Percentiles rank a stretch among this genome's conserved stretches.
phyloP scores from a whole-genome alignment of 2,888 invertebrate species.

The Maniola hyperantus region DNA sequence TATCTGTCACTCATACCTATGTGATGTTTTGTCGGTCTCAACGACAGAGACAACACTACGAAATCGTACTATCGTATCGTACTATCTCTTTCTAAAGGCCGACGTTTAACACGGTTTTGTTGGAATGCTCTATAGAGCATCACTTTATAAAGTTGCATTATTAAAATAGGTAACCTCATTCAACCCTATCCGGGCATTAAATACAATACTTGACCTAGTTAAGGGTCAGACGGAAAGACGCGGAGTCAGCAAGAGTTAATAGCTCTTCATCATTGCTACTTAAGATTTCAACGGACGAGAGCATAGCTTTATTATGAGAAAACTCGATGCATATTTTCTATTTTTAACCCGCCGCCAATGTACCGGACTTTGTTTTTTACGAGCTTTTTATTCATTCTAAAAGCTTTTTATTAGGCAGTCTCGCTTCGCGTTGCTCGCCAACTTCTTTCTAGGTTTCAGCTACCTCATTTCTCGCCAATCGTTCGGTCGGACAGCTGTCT shows the following conservation, averaged over 20 bases:
- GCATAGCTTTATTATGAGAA: neutral
- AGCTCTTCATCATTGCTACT: neutral
- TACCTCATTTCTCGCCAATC: too few species aligned
- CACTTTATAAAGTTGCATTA: neutral
- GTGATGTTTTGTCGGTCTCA: too few species aligned
- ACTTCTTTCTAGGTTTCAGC: too few species aligned
- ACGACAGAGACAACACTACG: too few species aligned
- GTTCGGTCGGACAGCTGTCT: too few species aligned
- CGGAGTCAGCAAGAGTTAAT: neutral
- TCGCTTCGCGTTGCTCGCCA: too few species aligned
- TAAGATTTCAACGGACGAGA: neutral
- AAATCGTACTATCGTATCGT: too few species aligned
- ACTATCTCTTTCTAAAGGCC: too few species aligned
- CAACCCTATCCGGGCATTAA: neutral
- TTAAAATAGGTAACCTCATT: neutral
- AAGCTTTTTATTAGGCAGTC: neutral
- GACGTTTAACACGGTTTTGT: neutral
- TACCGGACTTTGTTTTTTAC: neutral
- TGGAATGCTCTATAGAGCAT: neutral
- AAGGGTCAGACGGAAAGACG: constrained; percentile 7
- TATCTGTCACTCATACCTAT: too few species aligned
- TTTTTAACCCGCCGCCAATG: neutral
- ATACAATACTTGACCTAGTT: constrained; percentile 1
- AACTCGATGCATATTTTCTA: constrained; percentile 3
- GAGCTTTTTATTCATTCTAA: neutral